A percentile compares a stretch with the other conserved stretches of the same genome.
These are phyloP conservation scores for Sinocyclocheilus rhinocerous DNA, from an alignment of 2,113 vertebrate species.

Conservation along the genomic window DNA sequence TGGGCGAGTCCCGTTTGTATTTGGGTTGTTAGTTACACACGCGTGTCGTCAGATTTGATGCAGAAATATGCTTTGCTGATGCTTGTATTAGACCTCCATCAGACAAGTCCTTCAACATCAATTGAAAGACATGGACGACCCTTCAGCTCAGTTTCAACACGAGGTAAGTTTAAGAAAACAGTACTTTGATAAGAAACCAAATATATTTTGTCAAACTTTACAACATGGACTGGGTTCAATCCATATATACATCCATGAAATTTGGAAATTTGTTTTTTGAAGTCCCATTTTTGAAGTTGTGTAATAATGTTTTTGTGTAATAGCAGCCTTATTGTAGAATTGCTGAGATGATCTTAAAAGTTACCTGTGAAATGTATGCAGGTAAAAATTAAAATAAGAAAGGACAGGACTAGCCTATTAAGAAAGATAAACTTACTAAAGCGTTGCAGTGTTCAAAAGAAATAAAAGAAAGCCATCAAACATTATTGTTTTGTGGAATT, in stretches of 20 bases:
- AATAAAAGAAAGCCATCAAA: not conserved
- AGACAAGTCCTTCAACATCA: not conserved
- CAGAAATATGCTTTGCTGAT: not conserved
- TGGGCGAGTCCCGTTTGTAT: not conserved
- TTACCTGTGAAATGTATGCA: not conserved
- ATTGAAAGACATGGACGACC: not conserved
- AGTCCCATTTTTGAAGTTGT: not conserved
- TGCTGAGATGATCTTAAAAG: not conserved
- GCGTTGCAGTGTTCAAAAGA: not conserved
- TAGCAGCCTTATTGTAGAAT: not conserved
- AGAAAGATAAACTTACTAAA: not conserved
- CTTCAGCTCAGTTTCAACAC: not conserved
- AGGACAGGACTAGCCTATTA: not conserved
- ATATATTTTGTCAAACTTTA: not conserved
- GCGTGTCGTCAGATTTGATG: slow-evolving; percentile 4
- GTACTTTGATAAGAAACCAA: not conserved
- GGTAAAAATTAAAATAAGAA: not conserved
- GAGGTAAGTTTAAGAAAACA: slow-evolving; percentile 8
- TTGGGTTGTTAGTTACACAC: not conserved
- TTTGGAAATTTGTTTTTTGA: too few species aligned
- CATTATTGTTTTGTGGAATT: not conserved
- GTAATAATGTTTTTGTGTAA: not conserved
- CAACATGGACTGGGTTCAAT: not conserved
- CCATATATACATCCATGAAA: not conserved
- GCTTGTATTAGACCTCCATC: not conserved